A percentile compares a stretch with the other conserved stretches of the same genome.
These are phyloP conservation scores for Osmerus eperlanus DNA, from an alignment of 2,113 vertebrate genomes.

Conservation along the genomic window DNA sequence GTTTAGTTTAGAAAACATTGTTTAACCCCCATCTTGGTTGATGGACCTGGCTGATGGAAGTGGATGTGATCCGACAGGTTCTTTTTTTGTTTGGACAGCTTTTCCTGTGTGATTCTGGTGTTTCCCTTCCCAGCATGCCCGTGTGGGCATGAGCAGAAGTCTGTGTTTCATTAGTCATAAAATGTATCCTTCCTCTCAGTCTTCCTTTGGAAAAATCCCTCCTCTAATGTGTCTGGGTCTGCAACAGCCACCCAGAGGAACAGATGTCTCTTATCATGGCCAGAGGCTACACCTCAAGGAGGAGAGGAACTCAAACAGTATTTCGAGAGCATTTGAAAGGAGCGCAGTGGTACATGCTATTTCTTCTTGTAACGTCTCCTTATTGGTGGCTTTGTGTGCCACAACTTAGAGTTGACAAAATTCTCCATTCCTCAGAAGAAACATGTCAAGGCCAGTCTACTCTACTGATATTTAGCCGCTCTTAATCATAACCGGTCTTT, in stretches of 20 bases:
- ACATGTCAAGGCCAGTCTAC: background rate
- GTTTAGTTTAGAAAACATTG: background rate
- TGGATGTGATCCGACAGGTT: background rate
- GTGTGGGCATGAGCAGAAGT: slow-evolving; percentile 11
- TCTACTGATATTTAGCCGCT: background rate
- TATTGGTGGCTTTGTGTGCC: too few species aligned
- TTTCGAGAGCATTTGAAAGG: too few species aligned
- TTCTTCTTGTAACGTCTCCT: too few species aligned
- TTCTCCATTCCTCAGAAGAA: too few species aligned
- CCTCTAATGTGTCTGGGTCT: too few species aligned
- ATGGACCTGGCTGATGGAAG: background rate
- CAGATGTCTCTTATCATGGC: too few species aligned
- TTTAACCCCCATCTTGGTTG: background rate
- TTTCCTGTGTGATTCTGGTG: slow-evolving; percentile 27
- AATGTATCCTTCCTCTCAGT: slow-evolving; percentile 3
- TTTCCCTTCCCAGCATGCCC: slow-evolving; percentile 19
- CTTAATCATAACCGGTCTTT: background rate
- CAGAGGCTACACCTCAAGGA: too few species aligned
- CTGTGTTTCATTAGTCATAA: background rate
- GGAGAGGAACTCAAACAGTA: too few species aligned
- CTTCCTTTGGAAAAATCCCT: too few species aligned
- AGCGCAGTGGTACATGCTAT: too few species aligned
- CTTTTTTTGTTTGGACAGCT: slow-evolving; percentile 27
- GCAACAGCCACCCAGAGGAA: too few species aligned
- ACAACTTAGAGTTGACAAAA: too few species aligned